Evolutionary conservation across 2,797 vertebrate species (phyloP), one percentile per base, ranked within the genome.

Genomic region (Falco peregrinus): DNA sequence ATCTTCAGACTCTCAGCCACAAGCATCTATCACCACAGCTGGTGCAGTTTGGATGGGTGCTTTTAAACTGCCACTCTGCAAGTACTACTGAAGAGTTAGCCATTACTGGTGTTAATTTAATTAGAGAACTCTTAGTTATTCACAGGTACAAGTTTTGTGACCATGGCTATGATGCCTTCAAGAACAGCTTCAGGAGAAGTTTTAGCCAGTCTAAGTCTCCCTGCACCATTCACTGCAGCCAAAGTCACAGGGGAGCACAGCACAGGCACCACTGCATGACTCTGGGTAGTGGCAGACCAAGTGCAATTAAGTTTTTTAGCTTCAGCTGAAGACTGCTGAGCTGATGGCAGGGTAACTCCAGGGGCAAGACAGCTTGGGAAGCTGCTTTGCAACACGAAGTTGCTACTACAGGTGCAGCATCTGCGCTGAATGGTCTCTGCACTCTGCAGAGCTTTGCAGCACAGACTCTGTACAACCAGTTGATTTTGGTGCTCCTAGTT

Each of bases 391-490:
- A 1, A 26, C 19, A 11, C 28, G 33, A 41, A 61, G 17, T 29
- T 67, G 16, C 70, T 71, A 5, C 31, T 31, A 16, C 16, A 63
- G 16, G 22, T 45, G 31, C 16, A 82, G 16, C 33, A 31, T 2
- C 4, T 19, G 17, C 29, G 29, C 39, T 25, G 24, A 48, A n/a
- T 33, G 15, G 37, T 64, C 16, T 78, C 61, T 29, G 16, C 22
- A 50, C 26, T 50, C 19, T 63, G 29, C 29, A 64, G 22, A 84
- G 51, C 31, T 85, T 28, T 63, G 25, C 71, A 67, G 33, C 48
- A 16, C 16, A n/a, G 13, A 56, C 29, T 73, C 18, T 59, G 43
- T 0, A 0, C 24, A 73, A 22, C 7, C 1, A 3, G 1, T 10
- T 56, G 31, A 41, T 56, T 64, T 59, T 39, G 8, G 19, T 25